phyloP scores from a whole-genome alignment of 1,140 invertebrate species.

The Zaprionus tsacasi region DNA sequence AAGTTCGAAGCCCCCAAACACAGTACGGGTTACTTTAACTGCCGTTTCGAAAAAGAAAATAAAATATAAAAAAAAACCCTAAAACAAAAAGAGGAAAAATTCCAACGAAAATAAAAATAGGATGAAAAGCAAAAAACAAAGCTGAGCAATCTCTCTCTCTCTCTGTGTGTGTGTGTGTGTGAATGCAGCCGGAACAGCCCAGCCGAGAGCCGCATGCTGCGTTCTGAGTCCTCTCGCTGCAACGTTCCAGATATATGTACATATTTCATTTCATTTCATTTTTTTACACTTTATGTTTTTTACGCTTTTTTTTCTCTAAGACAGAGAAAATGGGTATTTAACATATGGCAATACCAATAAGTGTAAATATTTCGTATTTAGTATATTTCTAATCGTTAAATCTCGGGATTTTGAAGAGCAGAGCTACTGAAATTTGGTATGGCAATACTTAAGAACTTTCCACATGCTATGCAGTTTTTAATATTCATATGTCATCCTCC shows the following conservation, averaged over 20 bases:
- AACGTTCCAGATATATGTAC: constrained; percentile 73
- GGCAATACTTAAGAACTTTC: too few relatives aligned
- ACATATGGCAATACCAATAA: background rate
- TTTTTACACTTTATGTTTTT: constrained; percentile 21
- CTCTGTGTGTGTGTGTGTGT: constrained; percentile 1
- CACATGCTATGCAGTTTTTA: background rate
- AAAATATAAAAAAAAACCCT: too few relatives aligned
- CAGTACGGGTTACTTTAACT: constrained; percentile 66
- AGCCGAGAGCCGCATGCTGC: constrained; percentile 4
- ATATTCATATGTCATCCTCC: background rate
- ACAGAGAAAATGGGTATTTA: background rate
- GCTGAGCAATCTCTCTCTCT: constrained; percentile 17
- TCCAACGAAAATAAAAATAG: constrained; percentile 59
- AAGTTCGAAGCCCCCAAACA: constrained; percentile 71
- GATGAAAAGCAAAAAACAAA: constrained; percentile 30
- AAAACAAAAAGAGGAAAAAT: constrained; percentile 21
- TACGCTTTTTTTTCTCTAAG: background rate
- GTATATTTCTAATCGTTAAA: background rate
- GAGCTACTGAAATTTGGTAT: too few relatives aligned
- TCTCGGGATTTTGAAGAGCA: background rate
- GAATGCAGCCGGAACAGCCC: constrained; percentile 52
- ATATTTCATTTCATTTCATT: constrained; percentile 21
- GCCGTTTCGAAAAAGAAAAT: constrained; percentile 28
- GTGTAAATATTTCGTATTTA: background rate
- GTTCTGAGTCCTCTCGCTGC: constrained; percentile 27